Percentiles rank a stretch among this genome's conserved stretches.
Evolutionary conservation across 1,140 invertebrate genomes (phyloP).

Genomic region (Nymphalis io): DNA sequence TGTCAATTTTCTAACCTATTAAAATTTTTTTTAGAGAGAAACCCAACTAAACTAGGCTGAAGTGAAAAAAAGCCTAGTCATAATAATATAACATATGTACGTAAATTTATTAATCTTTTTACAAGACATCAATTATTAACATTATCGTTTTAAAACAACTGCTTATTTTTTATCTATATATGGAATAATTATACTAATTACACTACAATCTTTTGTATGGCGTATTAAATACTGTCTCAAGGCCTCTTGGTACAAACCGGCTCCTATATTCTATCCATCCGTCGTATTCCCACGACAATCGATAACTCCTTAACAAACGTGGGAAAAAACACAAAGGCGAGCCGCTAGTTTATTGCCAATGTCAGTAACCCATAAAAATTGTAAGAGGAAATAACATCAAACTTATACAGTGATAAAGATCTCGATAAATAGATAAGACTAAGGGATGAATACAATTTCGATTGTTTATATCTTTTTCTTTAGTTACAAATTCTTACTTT

Average conservation of each 20-base stretch:
- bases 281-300: slow-evolving; percentile 47
- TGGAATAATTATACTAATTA: slow-evolving; percentile 21
- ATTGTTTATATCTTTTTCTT: not conserved
- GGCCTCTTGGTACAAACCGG: slow-evolving; percentile 27
- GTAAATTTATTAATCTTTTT: not conserved
- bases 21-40: too few species aligned
- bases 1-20: too few species aligned
- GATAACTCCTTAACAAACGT: slow-evolving; percentile 41
- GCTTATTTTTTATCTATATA: not conserved
- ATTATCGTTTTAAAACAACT: not conserved
- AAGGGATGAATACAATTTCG: not conserved
- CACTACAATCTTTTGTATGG: slow-evolving; percentile 8
- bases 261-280: slow-evolving; percentile 28
- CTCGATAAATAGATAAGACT: slow-evolving; percentile 46
- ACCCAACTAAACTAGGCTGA: too few species aligned
- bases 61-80: too few species aligned
- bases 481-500: too few species aligned
- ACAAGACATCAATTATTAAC: not conserved
- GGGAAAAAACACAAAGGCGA: slow-evolving; percentile 48
- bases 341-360: slow-evolving; percentile 46
- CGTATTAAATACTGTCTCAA: slow-evolving; percentile 28
- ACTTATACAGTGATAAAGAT: slow-evolving; percentile 53
- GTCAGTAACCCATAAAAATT: slow-evolving; percentile 40
- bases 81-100: too few species aligned
- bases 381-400: slow-evolving; percentile 42